phyloP scores from a whole-genome alignment of 2,797 vertebrate genomes.

The Octomys mimax region DNA sequence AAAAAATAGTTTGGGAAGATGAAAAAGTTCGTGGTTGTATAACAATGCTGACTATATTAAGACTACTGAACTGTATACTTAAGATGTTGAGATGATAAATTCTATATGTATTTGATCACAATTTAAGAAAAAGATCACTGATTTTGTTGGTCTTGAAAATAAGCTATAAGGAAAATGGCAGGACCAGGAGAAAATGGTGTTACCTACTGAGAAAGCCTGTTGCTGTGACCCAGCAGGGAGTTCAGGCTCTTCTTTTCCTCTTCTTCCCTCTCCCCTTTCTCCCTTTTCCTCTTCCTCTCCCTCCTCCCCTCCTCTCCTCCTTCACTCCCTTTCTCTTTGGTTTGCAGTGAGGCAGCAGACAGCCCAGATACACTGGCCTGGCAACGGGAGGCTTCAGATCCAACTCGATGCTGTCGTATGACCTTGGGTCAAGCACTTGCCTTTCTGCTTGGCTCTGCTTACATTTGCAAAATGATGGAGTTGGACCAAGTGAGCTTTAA shows the following conservation, averaged over 20 bases:
- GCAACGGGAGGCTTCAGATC: background rate
- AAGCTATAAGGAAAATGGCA: background rate
- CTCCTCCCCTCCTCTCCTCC: background rate
- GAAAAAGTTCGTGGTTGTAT: background rate
- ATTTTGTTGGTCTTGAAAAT: background rate
- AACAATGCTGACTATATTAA: background rate
- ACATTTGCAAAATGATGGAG: background rate
- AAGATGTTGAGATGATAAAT: background rate
- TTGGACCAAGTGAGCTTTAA: background rate
- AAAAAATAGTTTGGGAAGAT: background rate
- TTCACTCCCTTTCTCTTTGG: background rate
- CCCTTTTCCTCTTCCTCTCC: background rate
- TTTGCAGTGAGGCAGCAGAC: background rate
- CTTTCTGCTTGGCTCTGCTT: background rate
- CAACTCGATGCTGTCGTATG: rapidly evolving
- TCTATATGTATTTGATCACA: background rate
- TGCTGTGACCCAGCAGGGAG: background rate
- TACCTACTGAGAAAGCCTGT: background rate
- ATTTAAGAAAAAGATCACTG: background rate
- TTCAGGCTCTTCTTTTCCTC: background rate
- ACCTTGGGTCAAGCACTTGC: background rate
- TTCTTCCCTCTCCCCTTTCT: background rate
- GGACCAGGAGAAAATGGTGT: background rate
- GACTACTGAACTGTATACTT: background rate
- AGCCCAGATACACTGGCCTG: background rate